Conservation (phyloP, 2,113 vertebrate species). For the Nibea coibor region DNA sequence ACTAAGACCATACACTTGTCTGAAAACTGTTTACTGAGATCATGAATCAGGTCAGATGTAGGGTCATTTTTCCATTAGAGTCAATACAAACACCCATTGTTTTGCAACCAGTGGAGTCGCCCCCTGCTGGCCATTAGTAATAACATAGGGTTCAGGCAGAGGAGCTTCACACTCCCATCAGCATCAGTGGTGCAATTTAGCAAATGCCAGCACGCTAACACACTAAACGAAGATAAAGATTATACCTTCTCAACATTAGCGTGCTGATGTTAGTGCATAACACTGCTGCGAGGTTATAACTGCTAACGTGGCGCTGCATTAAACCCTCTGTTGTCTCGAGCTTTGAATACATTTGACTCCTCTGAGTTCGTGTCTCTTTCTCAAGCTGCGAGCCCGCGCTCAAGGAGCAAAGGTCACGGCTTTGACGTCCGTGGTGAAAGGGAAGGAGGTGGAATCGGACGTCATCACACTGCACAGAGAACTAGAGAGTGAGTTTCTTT, state of each 20-base stretch:
- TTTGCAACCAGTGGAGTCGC: too few species aligned
- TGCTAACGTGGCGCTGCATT: not conserved
- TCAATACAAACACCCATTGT: too few species aligned
- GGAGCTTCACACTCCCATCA: not conserved
- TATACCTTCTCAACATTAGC: not conserved
- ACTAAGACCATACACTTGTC: too few species aligned
- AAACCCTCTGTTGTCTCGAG: conserved; percentile 1
- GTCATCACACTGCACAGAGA: conserved; percentile 80
- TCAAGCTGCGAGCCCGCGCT: conserved; percentile 78
- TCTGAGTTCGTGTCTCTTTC: conserved; percentile 1
- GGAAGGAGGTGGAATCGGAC: conserved; percentile 81
- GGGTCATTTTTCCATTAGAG: too few species aligned
- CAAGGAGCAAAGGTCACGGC: conserved; percentile 75
- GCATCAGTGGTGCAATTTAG: not conserved
- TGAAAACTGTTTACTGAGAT: too few species aligned
- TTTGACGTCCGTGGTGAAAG: conserved; percentile 78
- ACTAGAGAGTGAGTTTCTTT: conserved; percentile 84
- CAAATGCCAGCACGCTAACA: not conserved
- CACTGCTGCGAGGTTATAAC: not conserved
- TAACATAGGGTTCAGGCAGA: not conserved
- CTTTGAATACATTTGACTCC: not conserved
- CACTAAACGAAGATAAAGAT: not conserved
- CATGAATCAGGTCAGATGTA: too few species aligned
- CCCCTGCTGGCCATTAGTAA: too few species aligned
- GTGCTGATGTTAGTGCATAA: not conserved